A percentile compares a stretch with the other conserved stretches of the same genome.
phyloP scores from a whole-genome alignment of 2,797 vertebrate species.

The Catamblyrhynchus diadema region DNA sequence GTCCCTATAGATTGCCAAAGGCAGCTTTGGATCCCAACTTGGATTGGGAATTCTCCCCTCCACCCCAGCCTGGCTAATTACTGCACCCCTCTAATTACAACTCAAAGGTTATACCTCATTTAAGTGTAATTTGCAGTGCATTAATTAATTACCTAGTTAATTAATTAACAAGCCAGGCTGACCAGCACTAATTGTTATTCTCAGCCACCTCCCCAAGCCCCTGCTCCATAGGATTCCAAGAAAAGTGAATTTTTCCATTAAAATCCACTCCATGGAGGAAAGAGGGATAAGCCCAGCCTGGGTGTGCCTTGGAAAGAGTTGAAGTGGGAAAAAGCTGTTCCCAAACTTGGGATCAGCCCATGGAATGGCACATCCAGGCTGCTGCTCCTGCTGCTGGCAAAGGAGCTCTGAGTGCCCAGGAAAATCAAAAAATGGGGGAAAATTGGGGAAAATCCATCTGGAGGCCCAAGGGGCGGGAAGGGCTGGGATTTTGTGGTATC shows the following conservation, averaged over 20 bases:
- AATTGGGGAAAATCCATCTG: not conserved
- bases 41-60: not conserved
- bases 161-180: not conserved
- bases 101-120: not conserved
- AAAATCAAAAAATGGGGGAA: not conserved
- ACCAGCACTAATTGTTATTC: not conserved
- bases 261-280: not conserved
- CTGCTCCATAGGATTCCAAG: not conserved
- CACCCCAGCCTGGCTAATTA: not conserved
- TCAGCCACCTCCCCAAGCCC: not conserved
- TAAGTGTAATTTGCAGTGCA: not conserved
- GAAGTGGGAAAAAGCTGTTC: not conserved
- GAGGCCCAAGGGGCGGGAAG: fast-evolving
- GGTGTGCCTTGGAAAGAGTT: not conserved
- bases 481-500: not conserved
- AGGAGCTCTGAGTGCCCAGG: not conserved
- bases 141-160: not conserved
- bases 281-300: not conserved
- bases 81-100: not conserved
- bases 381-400: fast-evolving
- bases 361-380: not conserved
- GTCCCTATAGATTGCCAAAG: not conserved
- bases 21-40: not conserved
- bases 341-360: not conserved
- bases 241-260: not conserved